These are phyloP conservation scores for Ennomos quercinarius DNA, from an alignment of 2,888 invertebrate species.

Conservation along the genomic window DNA sequence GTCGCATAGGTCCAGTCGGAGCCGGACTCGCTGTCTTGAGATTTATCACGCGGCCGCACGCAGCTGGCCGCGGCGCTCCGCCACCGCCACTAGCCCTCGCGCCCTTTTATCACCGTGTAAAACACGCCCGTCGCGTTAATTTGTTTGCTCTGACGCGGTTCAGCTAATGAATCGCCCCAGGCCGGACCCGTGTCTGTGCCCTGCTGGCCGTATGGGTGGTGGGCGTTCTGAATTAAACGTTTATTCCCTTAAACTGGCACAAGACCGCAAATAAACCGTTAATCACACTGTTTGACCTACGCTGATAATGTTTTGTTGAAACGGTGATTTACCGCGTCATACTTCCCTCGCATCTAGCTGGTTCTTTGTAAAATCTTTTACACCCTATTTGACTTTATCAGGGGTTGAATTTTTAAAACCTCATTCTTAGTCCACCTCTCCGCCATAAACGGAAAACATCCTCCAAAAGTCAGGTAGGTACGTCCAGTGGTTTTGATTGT, in stretches of 20 bases:
- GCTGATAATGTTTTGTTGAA: conserved; percentile 50
- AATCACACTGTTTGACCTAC: conserved; percentile 64
- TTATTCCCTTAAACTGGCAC: conserved; percentile 76
- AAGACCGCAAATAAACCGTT: conserved; percentile 75
- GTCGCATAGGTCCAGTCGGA: conserved; percentile 25
- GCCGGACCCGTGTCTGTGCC: conserved; percentile 77
- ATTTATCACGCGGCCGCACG: conserved; percentile 75
- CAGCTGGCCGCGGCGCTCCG: conserved; percentile 64
- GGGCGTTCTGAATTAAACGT: conserved; percentile 73
- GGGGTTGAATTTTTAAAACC: too few species aligned
- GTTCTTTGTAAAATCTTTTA: too few species aligned
- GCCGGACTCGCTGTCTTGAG: conserved; percentile 53
- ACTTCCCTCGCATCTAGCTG: not conserved
- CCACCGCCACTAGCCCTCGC: conserved; percentile 67
- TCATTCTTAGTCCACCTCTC: too few species aligned
- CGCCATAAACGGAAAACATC: too few species aligned
- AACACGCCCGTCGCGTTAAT: conserved; percentile 82
- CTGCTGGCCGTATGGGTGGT: conserved; percentile 51
- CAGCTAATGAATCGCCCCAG: conserved; percentile 82
- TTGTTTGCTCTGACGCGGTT: conserved; percentile 83
- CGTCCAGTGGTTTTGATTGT: too few species aligned
- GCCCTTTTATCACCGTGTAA: conserved; percentile 82
- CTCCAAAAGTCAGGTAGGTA: too few species aligned
- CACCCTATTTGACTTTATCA: too few species aligned
- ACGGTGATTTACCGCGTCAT: conserved; percentile 41